These are phyloP conservation scores for Margarornis squamiger DNA, from an alignment of 2,797 vertebrate species.

Conservation along the genomic window DNA sequence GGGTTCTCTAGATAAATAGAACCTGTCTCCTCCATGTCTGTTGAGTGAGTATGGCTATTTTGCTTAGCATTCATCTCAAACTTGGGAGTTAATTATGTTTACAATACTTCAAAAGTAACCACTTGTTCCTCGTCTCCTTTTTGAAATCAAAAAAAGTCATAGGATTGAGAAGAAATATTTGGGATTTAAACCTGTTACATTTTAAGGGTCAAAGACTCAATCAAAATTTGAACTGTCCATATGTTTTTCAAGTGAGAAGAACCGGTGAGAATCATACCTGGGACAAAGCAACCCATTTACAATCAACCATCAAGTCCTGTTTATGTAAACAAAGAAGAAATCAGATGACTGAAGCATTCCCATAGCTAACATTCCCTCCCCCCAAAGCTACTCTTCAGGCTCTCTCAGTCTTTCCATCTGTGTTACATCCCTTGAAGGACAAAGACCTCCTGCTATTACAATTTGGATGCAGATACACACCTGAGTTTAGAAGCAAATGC, in stretches of 20 bases:
- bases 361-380: not conserved
- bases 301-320: not conserved
- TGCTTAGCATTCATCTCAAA: not conserved
- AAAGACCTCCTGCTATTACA: not conserved
- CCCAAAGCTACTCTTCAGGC: not conserved
- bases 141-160: not conserved
- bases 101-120: not conserved
- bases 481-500: not conserved
- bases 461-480: not conserved
- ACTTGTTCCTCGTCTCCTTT: not conserved
- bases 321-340: not conserved
- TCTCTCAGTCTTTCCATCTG: not conserved
- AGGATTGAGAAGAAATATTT: not conserved
- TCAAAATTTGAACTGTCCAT: not conserved
- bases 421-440: not conserved
- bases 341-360: not conserved
- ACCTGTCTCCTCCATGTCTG: not conserved
- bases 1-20: not conserved
- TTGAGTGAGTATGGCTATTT: not conserved
- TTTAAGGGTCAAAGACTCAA: not conserved
- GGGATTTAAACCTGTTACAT: not conserved
- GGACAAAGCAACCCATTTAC: not conserved
- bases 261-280: not conserved
- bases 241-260: not conserved
- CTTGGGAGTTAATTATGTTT: not conserved